These are phyloP conservation scores for Eremobia ochroleuca DNA, from an alignment of 2,888 invertebrate genomes.

Conservation along the genomic window DNA sequence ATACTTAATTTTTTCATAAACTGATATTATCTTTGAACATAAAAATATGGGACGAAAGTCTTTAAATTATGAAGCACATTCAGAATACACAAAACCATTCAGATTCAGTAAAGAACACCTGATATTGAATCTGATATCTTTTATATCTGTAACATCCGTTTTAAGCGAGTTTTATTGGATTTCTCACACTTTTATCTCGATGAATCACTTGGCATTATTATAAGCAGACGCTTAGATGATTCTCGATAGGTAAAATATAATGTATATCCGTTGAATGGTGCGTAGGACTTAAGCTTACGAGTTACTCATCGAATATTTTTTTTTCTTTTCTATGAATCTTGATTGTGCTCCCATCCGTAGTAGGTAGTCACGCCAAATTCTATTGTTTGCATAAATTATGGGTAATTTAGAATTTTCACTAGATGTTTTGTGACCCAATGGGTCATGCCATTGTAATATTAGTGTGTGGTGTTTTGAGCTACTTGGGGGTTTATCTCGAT, in stretches of 20 bases:
- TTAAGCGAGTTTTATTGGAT: slow-evolving; percentile 26
- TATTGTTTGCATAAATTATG: slow-evolving; percentile 37
- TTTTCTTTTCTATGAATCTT: slow-evolving; percentile 1
- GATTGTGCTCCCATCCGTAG: slow-evolving; percentile 21
- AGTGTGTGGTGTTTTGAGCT: background rate
- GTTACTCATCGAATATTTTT: slow-evolving; percentile 46
- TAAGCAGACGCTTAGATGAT: slow-evolving; percentile 16
- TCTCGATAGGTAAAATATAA: background rate
- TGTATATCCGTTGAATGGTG: slow-evolving; percentile 21
- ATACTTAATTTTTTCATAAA: background rate
- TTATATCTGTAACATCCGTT: slow-evolving; percentile 8
- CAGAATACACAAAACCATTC: background rate
- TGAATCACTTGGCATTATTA: slow-evolving; percentile 30
- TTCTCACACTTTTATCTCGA: slow-evolving; percentile 23
- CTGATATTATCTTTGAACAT: background rate
- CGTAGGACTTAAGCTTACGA: slow-evolving; percentile 38
- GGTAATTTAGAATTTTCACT: slow-evolving; percentile 16
- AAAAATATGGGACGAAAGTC: background rate
- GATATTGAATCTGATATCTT: slow-evolving; percentile 27
- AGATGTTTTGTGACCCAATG: slow-evolving; percentile 7
- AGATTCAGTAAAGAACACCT: background rate
- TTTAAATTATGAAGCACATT: background rate
- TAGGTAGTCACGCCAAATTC: slow-evolving; percentile 36
- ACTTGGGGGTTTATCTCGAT: too few relatives aligned
- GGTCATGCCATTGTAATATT: slow-evolving; percentile 22